phyloP scores from a whole-genome alignment of 2,888 invertebrate species.

The Acrocyrtus sp. region DNA sequence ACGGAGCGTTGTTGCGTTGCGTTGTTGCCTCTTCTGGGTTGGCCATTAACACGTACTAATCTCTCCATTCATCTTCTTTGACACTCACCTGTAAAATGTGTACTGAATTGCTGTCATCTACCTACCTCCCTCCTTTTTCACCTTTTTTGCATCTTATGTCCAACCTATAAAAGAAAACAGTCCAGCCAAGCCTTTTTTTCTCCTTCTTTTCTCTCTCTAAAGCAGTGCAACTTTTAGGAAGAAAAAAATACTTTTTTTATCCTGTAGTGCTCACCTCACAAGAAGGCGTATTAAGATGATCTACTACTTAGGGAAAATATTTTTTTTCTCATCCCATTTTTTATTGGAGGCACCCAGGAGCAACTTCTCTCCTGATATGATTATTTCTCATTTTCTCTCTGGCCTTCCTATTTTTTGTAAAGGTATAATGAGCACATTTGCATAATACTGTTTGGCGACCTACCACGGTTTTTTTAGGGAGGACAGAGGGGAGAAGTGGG shows the following conservation, averaged over 20 bases:
- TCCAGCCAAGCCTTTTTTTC: constrained; percentile 9
- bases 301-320: no score
- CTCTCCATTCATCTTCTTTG: constrained; percentile 64
- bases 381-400: background rate
- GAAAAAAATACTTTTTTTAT: constrained; percentile 18
- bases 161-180: no score
- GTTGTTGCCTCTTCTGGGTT: constrained; percentile 22
- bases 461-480: constrained; percentile 8
- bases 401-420: constrained; percentile 29
- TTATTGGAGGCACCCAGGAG: constrained; percentile 38
- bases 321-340: constrained; percentile 6
- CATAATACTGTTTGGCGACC: constrained; percentile 41
- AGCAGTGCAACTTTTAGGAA: constrained; percentile 20
- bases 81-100: constrained; percentile 63
- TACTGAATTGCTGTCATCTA: constrained; percentile 48
- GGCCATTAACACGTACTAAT: constrained; percentile 64
- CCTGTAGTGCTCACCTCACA: constrained; percentile 35
- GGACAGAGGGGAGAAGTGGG: background rate
- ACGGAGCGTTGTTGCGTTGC: no score
- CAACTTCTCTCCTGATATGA: constrained; percentile 22
- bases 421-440: constrained; percentile 52
- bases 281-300: constrained; percentile 23
- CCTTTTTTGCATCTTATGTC: background rate
- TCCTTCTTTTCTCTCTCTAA: background rate
- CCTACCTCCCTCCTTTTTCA: constrained; percentile 28